These are phyloP conservation scores for Linnaemya vulpina DNA, from an alignment of 2,888 invertebrate species.

Conservation along the genomic window DNA sequence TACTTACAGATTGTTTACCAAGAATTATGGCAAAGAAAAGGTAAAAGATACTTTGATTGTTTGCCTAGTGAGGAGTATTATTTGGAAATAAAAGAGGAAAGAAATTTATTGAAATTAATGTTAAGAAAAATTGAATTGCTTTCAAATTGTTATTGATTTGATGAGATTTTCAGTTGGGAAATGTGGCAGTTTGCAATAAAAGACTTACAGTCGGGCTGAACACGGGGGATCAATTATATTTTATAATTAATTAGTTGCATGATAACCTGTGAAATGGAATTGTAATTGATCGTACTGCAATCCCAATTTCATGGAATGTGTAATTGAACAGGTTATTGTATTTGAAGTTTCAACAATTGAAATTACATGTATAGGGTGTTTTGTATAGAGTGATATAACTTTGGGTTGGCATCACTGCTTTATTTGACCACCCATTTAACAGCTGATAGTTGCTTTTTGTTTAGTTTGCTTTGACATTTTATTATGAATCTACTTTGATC, in stretches of 20 bases:
- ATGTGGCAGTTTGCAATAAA: conserved; percentile 21
- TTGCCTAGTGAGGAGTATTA: conserved; percentile 27
- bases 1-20: conserved; percentile 58
- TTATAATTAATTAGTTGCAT: background rate
- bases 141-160: conserved; percentile 41
- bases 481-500: too few relatives aligned
- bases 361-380: too few relatives aligned
- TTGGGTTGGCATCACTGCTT: too few relatives aligned
- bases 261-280: background rate
- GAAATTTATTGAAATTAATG: background rate
- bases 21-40: conserved; percentile 40
- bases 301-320: background rate
- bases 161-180: conserved; percentile 13
- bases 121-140: conserved; percentile 21
- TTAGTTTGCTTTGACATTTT: too few relatives aligned
- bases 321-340: too few relatives aligned
- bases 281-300: background rate
- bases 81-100: background rate
- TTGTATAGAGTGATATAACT: too few relatives aligned
- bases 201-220: conserved; percentile 1
- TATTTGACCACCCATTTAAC: too few relatives aligned
- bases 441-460: too few relatives aligned
- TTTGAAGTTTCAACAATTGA: too few relatives aligned
- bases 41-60: conserved; percentile 27
- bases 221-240: background rate